Evolutionary conservation across 1,140 invertebrate genomes (phyloP), one percentile per base, ranked within the genome.

Genomic region (Anadara kagoshimensis): DNA sequence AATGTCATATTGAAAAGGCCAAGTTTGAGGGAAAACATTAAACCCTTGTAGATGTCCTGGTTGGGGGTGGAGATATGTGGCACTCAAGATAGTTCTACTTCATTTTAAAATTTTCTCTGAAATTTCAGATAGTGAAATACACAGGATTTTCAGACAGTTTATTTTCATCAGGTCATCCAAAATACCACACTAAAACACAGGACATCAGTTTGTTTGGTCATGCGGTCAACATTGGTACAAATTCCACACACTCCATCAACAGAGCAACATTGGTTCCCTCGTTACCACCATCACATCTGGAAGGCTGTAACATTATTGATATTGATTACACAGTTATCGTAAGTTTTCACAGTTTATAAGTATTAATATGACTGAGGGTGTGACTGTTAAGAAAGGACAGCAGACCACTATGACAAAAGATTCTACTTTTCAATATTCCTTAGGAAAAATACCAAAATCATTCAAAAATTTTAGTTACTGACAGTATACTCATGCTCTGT

Each of bases 321-420:
- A 95, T 98, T 74, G 93, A 96, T 80, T 99, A 99, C 87, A 95
- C 97, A 88, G 95, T 98, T 59, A 96, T 95, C 90, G 96, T 98
- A 90, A 94, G 95, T 78, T 41, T 59, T 59, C n/a, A n/a, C n/a
- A n/a, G n/a, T n/a, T n/a, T n/a, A n/a, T n/a, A n/a, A n/a, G n/a
- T n/a, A n/a, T n/a, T n/a, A n/a, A n/a, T n/a, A n/a, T n/a, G n/a
- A n/a, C n/a, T n/a, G n/a, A n/a, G n/a, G n/a, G n/a, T n/a, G n/a
- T n/a, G n/a, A n/a, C n/a, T n/a, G n/a, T n/a, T n/a, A n/a, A n/a
- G n/a, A n/a, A n/a, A n/a, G n/a, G n/a, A n/a, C n/a, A n/a, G n/a
- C n/a, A n/a, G n/a, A n/a, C n/a, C n/a, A n/a, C n/a, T n/a, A n/a
- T n/a, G n/a, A n/a, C n/a, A n/a, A n/a, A n/a, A n/a, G n/a, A n/a